These are phyloP conservation scores for Drosophila tropicalis DNA, from an alignment of 1,140 invertebrate genomes.

Conservation along the genomic window DNA sequence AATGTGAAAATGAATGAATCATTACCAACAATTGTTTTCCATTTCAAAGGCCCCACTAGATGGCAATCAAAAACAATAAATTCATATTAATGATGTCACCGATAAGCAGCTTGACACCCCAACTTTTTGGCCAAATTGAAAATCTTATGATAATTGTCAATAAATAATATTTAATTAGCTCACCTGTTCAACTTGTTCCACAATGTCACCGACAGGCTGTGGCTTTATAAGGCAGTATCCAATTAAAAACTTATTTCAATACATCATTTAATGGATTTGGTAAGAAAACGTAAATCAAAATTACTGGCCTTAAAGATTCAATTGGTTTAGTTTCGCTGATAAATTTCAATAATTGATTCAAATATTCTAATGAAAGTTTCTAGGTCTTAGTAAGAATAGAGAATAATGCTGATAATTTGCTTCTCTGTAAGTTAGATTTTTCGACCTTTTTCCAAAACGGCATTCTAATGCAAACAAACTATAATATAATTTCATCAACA, in stretches of 20 bases:
- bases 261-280: background rate
- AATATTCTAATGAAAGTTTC: background rate
- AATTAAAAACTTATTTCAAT: constrained; percentile 9
- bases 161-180: constrained; percentile 15
- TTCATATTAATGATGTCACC: constrained; percentile 29
- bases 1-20: constrained; percentile 37
- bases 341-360: too few relatives aligned
- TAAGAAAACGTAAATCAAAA: background rate
- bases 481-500: constrained; percentile 13
- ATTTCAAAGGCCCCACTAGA: background rate
- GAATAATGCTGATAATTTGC: background rate
- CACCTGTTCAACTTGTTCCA: background rate
- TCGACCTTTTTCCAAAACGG: background rate
- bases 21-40: constrained; percentile 28
- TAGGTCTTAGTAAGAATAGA: background rate
- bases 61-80: constrained; percentile 45
- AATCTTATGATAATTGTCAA: constrained; percentile 26
- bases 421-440: background rate
- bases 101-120: background rate
- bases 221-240: background rate
- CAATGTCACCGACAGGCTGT: background rate
- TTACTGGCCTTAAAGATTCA: too few relatives aligned
- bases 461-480: constrained; percentile 10
- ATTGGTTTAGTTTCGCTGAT: too few relatives aligned
- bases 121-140: constrained; percentile 32